Percentiles rank a stretch among this genome's conserved stretches.
Conservation (phyloP, 2,797 vertebrate genomes). For the Kryptolebias ocellatus region DNA sequence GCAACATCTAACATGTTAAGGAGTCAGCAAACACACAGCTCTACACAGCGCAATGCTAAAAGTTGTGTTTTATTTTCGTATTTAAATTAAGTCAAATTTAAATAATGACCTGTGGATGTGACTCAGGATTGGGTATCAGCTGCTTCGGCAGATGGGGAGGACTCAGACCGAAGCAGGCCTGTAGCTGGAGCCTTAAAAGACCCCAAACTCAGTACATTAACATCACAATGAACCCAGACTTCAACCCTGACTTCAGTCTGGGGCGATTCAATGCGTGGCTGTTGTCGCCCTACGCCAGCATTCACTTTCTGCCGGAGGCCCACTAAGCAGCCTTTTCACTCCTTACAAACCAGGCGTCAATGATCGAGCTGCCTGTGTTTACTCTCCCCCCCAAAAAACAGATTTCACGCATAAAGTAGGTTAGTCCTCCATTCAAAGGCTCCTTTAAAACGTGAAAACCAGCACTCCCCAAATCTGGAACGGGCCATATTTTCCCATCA, state of each 20-base stretch:
- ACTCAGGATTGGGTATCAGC: slow-evolving; percentile 61
- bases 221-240: slow-evolving; percentile 86
- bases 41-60: neutral
- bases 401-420: slow-evolving; percentile 64
- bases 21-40: neutral
- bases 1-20: slow-evolving; percentile 36
- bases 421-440: slow-evolving; percentile 43
- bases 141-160: slow-evolving; percentile 62
- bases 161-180: slow-evolving; percentile 45
- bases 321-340: slow-evolving; percentile 69
- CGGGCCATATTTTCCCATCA: slow-evolving; percentile 21
- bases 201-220: slow-evolving; percentile 78
- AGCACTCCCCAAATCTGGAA: slow-evolving; percentile 26
- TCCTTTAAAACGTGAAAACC: slow-evolving; percentile 17
- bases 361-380: slow-evolving; percentile 64
- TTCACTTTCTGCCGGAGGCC: slow-evolving; percentile 66
- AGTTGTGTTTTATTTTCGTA: neutral
- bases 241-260: slow-evolving; percentile 83
- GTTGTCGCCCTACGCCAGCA: slow-evolving; percentile 69
- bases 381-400: slow-evolving; percentile 47
- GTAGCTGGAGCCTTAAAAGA: slow-evolving; percentile 73
- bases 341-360: slow-evolving; percentile 54
- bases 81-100: neutral
- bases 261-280: slow-evolving; percentile 75
- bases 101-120: slow-evolving; percentile 14